These are phyloP conservation scores for Chondrilla cf. caribensis DNA, from an alignment of 37 sponge, comb jelly and placozoan species.

Conservation along the genomic window DNA sequence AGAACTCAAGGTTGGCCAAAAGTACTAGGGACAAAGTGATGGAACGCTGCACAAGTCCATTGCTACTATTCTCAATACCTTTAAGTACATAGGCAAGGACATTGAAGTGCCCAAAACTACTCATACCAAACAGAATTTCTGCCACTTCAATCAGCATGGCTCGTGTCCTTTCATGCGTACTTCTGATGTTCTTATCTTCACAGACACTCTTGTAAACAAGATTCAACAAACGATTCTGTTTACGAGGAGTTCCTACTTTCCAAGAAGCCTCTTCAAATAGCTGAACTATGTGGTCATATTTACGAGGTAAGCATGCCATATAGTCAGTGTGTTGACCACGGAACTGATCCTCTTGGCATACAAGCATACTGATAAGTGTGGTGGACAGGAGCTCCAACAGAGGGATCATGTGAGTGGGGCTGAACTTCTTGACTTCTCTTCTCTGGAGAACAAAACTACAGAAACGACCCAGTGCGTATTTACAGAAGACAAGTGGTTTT, in stretches of 20 bases:
- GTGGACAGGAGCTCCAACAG: background rate
- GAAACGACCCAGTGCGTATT: background rate
- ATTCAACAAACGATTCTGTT: background rate
- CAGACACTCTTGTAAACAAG: constrained; percentile 8
- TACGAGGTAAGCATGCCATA: constrained; percentile 13
- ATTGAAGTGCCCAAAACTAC: background rate
- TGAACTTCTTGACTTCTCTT: background rate
- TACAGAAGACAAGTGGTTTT: constrained; percentile 11
- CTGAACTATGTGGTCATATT: constrained; percentile 36
- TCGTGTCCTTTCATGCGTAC: background rate
- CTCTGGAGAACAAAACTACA: background rate
- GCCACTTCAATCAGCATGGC: background rate
- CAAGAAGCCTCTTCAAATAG: constrained; percentile 36
- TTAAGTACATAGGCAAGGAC: constrained; percentile 42
- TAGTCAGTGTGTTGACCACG: background rate
- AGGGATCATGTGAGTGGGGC: background rate
- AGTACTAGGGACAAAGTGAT: constrained; percentile 37
- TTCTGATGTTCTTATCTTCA: background rate
- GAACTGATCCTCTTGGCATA: background rate
- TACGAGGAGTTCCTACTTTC: background rate
- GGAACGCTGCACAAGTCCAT: constrained; percentile 31
- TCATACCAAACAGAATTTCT: background rate
- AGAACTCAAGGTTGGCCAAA: constrained; percentile 41
- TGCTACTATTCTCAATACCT: background rate
- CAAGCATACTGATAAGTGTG: background rate